phyloP scores from a whole-genome alignment of 53 echinoderm and acorn worm genomes.

The Mesocentrotus franciscanus region DNA sequence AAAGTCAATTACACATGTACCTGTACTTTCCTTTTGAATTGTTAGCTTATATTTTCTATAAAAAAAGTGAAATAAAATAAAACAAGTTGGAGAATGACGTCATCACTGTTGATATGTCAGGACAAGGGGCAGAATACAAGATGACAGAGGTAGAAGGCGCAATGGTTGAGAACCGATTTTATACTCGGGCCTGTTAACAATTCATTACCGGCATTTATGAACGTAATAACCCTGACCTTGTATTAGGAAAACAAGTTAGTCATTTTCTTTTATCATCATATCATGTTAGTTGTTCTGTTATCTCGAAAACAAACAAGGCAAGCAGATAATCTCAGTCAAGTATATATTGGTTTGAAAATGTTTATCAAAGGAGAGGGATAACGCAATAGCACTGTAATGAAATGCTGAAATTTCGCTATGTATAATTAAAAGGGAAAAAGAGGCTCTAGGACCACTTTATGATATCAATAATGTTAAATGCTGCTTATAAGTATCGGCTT shows the following conservation, averaged over 20 bases:
- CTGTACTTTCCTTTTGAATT: too few relatives aligned
- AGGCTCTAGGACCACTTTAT: too few relatives aligned
- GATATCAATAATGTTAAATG: too few relatives aligned
- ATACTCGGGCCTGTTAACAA: background rate
- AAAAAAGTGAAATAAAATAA: too few relatives aligned
- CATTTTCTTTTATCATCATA: background rate
- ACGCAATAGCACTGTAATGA: background rate
- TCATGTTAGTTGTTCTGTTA: background rate
- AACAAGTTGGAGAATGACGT: too few relatives aligned
- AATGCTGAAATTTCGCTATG: too few relatives aligned
- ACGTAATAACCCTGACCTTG: background rate
- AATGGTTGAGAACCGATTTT: background rate
- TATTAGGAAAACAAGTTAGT: background rate
- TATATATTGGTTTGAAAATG: background rate
- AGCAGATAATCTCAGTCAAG: background rate
- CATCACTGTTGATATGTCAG: too few relatives aligned
- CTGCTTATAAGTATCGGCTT: too few relatives aligned
- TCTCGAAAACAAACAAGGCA: background rate
- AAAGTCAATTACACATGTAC: background rate
- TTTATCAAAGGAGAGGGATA: background rate
- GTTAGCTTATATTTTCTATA: too few relatives aligned
- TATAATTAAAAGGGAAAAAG: too few relatives aligned
- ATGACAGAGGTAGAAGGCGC: too few relatives aligned
- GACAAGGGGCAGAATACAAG: too few relatives aligned
- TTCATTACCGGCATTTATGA: background rate